Base-by-base conservation (phyloP, 1,140 invertebrate genomes). In the Camponotus vicinus region DNA sequence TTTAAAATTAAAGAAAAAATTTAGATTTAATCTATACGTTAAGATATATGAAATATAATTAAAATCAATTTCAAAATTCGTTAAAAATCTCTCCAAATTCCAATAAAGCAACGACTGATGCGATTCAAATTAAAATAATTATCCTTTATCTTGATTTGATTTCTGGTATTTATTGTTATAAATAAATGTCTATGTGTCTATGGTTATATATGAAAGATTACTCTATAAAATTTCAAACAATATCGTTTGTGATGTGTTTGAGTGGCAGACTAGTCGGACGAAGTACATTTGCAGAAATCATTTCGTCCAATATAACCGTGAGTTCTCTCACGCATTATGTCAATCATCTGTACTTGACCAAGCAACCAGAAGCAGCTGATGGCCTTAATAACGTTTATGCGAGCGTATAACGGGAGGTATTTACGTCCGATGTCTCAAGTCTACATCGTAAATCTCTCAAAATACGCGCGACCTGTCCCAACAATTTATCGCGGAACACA, bases 271-370 rank as follows among this genome's bases (percentile, higher is more conserved):
- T 34, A 2, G 21, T n/a, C 11, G n/a, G 49, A 32, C 11, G 21
- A 11, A n/a, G 32, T 52, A 45, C 52, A 27, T 32, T 55, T 42
- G 42, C 32, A 70, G n/a, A 55, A 61, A 63, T 9, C 2, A 15
- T 76, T 75, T 75, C 27, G 45, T 9, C 73, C 34, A 55, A 57
- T 66, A 66, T 42, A 13, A 21, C 27, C 55, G 64, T 75, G 78
- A 75, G 76, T 52, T 85, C 64, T 82, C 40, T 59, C 70, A 27
- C 40, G 69, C 27, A 27, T 90, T 90, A 88, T 86, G 76, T 88
- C 88, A 82, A 90, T 88, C 82, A 57, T 61, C 32, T 90, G 88
- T 86, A 90, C 75, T 90, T 90, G 86, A 87, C 76, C 80, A 69
- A 66, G 34, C 57, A 85, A 52, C 49, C 57, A 75, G 52, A 21